phyloP scores from a whole-genome alignment of 1,140 invertebrate genomes.

The Cydia pomonella region DNA sequence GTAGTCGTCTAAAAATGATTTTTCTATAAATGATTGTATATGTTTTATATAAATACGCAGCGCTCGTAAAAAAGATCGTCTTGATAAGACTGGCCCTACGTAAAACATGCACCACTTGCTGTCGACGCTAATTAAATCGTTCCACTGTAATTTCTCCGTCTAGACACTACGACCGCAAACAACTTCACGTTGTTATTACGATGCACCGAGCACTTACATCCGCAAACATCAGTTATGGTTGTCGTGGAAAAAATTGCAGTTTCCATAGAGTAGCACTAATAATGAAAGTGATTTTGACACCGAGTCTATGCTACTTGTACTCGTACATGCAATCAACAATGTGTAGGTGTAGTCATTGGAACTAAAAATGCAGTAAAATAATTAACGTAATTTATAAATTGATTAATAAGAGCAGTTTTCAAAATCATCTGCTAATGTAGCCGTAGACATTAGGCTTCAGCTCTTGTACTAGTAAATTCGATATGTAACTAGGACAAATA shows the following conservation, averaged over 20 bases:
- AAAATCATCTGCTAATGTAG: not conserved
- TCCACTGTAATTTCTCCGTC: slow-evolving; percentile 60
- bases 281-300: slow-evolving; percentile 67
- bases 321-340: not conserved
- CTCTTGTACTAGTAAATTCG: no score
- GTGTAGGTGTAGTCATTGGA: not conserved
- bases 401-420: not conserved
- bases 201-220: slow-evolving; percentile 39
- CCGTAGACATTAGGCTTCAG: not conserved
- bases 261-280: slow-evolving; percentile 52
- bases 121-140: slow-evolving; percentile 57
- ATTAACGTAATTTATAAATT: not conserved
- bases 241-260: slow-evolving; percentile 53
- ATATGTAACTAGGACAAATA: no score
- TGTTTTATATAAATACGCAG: not conserved
- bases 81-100: not conserved
- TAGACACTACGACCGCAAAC: slow-evolving; percentile 48
- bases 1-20: no score
- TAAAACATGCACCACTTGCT: slow-evolving; percentile 49
- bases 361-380: not conserved
- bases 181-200: slow-evolving; percentile 44
- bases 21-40: not conserved
- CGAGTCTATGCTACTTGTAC: slow-evolving; percentile 43
- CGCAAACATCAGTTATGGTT: slow-evolving; percentile 33
- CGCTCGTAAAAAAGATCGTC: not conserved